Conservation (phyloP, 2,888 invertebrate genomes). For the Apamea epomidion region DNA sequence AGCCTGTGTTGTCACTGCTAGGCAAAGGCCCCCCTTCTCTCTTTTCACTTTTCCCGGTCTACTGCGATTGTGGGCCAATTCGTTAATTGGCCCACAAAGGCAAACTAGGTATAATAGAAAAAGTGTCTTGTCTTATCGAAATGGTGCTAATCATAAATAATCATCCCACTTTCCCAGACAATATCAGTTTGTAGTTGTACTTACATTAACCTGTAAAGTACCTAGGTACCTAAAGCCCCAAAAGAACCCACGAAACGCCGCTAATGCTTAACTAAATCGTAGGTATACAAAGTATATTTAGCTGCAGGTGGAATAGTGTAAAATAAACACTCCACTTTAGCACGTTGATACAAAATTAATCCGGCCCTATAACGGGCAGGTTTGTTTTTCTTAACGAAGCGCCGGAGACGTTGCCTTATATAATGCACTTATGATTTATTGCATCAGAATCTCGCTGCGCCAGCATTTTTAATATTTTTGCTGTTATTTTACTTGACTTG, state of each 20-base stretch:
- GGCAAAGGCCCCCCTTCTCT: too few species aligned
- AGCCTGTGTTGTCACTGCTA: too few species aligned
- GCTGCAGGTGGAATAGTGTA: slow-evolving; percentile 16
- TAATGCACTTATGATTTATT: slow-evolving; percentile 86
- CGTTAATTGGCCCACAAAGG: too few species aligned
- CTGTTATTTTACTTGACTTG: slow-evolving; percentile 60
- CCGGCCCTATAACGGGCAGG: slow-evolving; percentile 67
- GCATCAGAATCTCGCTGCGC: slow-evolving; percentile 75
- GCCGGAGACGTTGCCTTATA: slow-evolving; percentile 76
- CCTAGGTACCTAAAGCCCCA: neutral
- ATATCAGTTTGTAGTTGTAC: neutral
- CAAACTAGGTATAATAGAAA: too few species aligned
- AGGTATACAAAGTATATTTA: neutral
- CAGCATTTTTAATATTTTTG: slow-evolving; percentile 73
- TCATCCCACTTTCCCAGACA: neutral
- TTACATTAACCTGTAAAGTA: neutral
- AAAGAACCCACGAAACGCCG: neutral
- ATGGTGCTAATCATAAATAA: too few species aligned
- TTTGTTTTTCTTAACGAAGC: slow-evolving; percentile 85
- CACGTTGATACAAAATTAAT: slow-evolving; percentile 65
- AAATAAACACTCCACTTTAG: slow-evolving; percentile 53
- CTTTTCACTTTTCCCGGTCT: too few species aligned
- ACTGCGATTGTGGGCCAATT: too few species aligned
- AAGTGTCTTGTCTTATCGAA: too few species aligned
- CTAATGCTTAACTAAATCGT: neutral